Base-by-base conservation (phyloP, 1,140 invertebrate genomes). In the Protaetia brevitarsis region DNA sequence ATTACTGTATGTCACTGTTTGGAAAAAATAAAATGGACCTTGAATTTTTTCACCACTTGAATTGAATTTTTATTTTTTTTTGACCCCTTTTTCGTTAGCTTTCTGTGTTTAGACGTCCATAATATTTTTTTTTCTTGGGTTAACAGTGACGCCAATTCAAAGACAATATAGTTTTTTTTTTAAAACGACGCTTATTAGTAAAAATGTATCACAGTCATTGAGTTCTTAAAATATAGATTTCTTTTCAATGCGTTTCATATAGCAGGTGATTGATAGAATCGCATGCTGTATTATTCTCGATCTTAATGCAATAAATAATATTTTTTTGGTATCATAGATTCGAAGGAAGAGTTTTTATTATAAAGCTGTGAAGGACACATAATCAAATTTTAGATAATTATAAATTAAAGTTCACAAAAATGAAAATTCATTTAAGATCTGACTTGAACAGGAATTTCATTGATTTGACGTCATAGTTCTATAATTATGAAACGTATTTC, bases 141-240 rank as follows among this genome's bases (percentile, higher is more conserved):
- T 7, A 34, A 27, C 26, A 31, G 57, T 27, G 57, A 19, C 5
- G 5, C 13, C 57, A 36, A 34, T 30, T 59, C 10, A 28, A 58
- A 59, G 29, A 27, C 10, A 59, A 59, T 16, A 19, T 62, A 60
- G 10, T 60, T n/a, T 7, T 11, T 26, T 29, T 29, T 29, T 7
- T 31, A 23, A 62, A 62, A 62, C 31, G 60, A 62, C 26, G 36
- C 60, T 62, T 62, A 62, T 62, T 37, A 64, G 6, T 64, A 29
- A 45, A 27, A 51, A 62, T 57, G 60, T 69, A 69, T 69, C 68
- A 69, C 68, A 69, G 68, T 59, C 68, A 23, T 58, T 64, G 68
- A 69, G 68, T 69, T 69, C 66, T 51, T 51, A 51, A 19, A 51
- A 51, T 67, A 65, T 59, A 60, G 58, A 57, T 66, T 68, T 61